Conservation (phyloP, 2,888 invertebrate species). For the Falcaria lacertinaria region DNA sequence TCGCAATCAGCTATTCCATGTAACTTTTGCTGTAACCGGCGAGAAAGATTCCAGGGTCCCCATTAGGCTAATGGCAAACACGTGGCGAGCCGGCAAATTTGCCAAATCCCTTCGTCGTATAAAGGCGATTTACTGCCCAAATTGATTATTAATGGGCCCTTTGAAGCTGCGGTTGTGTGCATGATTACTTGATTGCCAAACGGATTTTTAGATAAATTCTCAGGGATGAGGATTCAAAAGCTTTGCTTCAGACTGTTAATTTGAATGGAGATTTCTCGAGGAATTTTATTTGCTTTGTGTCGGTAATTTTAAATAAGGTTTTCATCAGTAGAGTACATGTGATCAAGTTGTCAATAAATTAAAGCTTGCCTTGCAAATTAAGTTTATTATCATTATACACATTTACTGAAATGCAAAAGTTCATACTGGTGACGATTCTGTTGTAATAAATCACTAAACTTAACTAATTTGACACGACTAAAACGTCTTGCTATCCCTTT, state of each 20-base stretch:
- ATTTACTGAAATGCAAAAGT: too few species aligned
- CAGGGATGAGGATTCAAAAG: not conserved
- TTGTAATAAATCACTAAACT: too few species aligned
- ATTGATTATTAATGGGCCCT: constrained; percentile 74
- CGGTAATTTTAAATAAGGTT: not conserved
- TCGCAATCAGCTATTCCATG: constrained; percentile 5
- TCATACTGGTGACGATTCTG: too few species aligned
- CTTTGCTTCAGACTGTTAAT: not conserved
- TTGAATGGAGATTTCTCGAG: not conserved
- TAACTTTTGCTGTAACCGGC: constrained; percentile 28
- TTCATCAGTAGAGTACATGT: too few species aligned
- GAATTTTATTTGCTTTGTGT: not conserved
- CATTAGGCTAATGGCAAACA: constrained; percentile 74
- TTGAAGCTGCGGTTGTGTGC: constrained; percentile 52
- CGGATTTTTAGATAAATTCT: constrained; percentile 41
- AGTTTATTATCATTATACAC: too few species aligned
- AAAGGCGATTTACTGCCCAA: constrained; percentile 73
- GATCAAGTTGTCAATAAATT: too few species aligned
- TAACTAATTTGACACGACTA: too few species aligned
- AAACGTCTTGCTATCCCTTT: too few species aligned
- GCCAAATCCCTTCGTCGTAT: constrained; percentile 70
- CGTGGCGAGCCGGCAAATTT: constrained; percentile 53
- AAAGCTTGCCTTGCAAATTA: too few species aligned
- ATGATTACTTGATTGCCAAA: constrained; percentile 64
- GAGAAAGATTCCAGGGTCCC: constrained; percentile 59